Percentiles rank a stretch among this genome's conserved stretches.
Conservation (phyloP, 1,140 invertebrate genomes). For the Glossosoma conforme region DNA sequence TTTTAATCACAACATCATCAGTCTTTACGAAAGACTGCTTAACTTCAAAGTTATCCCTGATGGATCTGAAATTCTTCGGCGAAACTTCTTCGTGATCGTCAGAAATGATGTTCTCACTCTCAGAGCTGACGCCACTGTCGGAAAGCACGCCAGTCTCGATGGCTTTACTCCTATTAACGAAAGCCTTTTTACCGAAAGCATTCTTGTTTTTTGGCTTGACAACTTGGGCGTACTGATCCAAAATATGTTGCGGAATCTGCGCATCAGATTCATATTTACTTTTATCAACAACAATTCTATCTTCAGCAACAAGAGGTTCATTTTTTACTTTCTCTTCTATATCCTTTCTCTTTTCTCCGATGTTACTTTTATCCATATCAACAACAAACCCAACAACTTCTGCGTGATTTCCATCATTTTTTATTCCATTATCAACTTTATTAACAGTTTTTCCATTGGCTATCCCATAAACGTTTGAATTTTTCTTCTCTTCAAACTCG, state of each 20-base stretch:
- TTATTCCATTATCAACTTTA: no score
- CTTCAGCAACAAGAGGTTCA: no score
- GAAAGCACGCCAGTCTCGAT: slow-evolving; percentile 42
- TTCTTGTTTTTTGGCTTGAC: slow-evolving; percentile 40
- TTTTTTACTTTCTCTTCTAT: no score
- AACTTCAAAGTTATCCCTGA: slow-evolving; percentile 17
- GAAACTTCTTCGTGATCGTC: slow-evolving; percentile 30
- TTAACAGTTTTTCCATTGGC: slow-evolving; percentile 13
- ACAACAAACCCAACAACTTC: no score
- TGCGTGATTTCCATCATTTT: no score
- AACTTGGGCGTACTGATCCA: slow-evolving; percentile 50
- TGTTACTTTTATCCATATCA: no score
- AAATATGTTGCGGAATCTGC: slow-evolving; percentile 43
- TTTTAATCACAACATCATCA: slow-evolving; percentile 8
- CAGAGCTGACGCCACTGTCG: slow-evolving; percentile 47
- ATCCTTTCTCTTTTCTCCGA: no score
- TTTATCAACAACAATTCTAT: no score
- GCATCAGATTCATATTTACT: no score
- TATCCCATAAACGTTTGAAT: neutral
- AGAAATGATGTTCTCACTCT: slow-evolving; percentile 41
- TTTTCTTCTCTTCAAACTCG: slow-evolving; percentile 23
- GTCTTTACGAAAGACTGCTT: no score
- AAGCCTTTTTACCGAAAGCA: slow-evolving; percentile 32
- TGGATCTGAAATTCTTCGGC: slow-evolving; percentile 21
- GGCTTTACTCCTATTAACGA: slow-evolving; percentile 39